Evolutionary conservation across 2,113 vertebrate species (phyloP).

Genomic region (Apteryx mantelli): DNA sequence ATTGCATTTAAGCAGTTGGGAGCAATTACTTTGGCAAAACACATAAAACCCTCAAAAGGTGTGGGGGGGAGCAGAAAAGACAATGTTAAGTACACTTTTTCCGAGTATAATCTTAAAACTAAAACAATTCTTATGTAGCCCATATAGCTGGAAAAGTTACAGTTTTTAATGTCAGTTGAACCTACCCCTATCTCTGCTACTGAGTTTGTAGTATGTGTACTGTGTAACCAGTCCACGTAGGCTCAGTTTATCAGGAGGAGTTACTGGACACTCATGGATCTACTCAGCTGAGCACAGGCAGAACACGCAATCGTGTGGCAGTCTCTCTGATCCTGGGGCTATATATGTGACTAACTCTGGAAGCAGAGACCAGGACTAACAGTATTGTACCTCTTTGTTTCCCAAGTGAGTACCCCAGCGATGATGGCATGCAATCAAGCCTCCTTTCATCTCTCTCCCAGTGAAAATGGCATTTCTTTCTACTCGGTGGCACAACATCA

Average conservation of each 20-base stretch:
- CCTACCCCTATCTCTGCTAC: not conserved
- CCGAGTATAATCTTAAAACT: not conserved
- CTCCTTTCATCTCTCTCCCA: not conserved
- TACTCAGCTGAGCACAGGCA: not conserved
- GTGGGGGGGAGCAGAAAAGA: not conserved
- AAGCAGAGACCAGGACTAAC: not conserved
- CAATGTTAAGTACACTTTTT: not conserved
- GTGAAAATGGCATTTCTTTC: not conserved
- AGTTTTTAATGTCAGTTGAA: not conserved
- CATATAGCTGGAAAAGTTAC: not conserved
- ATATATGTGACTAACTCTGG: not conserved
- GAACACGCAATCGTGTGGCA: not conserved
- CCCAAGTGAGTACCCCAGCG: not conserved
- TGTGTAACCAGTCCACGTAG: not conserved
- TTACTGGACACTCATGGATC: accelerated
- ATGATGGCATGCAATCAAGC: not conserved
- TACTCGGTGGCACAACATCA: not conserved
- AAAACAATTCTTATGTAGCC: not conserved
- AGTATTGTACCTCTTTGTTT: not conserved
- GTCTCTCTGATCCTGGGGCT: not conserved
- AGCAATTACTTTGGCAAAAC: not conserved
- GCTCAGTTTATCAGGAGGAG: not conserved
- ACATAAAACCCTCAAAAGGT: not conserved
- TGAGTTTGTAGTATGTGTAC: not conserved
- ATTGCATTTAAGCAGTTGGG: not conserved